Base-by-base conservation (phyloP, 2,113 vertebrate species). In the Telmatochromis brichardi region DNA sequence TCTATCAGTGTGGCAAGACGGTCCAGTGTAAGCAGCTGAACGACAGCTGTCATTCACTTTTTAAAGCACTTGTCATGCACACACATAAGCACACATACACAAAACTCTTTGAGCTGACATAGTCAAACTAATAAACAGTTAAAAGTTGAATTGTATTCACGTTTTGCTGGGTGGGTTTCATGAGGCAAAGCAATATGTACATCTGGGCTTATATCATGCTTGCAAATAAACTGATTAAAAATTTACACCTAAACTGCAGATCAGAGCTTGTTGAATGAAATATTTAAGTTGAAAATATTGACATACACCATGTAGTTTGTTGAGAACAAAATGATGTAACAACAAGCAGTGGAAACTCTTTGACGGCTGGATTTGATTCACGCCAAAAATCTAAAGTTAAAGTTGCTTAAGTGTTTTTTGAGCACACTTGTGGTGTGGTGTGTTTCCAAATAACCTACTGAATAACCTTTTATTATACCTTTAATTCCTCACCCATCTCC, bases 31-130 rank as follows among this genome's bases (percentile, higher is more conserved):
- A 87, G 33, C 57, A 84, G 50, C 33, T 63, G 84, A 87, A 7
- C 68, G 88, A 90, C 90, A 90, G 92, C 83, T 91, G 88, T 57
- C 91, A 58, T 4, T 90, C 68, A 81, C 60, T 83, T 23, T n/a
- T 81, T 84, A 71, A 54, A 63, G 21, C 26, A 58, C 71, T 50
- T 78, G 45, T 78, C 68, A 47, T 37, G 63, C 63, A 37, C 65
- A 73, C 40, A 10, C 42, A 81, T 51, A 42, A 37, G 23, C 73
- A 23, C 42, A 73, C 13, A 71, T 35, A 71, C 83, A 57, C 19
- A 58, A 47, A 51, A 14, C 35, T 55, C 13, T 60, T 9, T 60
- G 68, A 63, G 57, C 1, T 80, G 40, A 50, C 2, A 5, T 37
- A 86, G 19, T 68, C 21, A 83, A 84, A 50, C 6, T 40, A 53